Conservation (phyloP, 2,888 invertebrate species). For the Cyclophora punctaria region DNA sequence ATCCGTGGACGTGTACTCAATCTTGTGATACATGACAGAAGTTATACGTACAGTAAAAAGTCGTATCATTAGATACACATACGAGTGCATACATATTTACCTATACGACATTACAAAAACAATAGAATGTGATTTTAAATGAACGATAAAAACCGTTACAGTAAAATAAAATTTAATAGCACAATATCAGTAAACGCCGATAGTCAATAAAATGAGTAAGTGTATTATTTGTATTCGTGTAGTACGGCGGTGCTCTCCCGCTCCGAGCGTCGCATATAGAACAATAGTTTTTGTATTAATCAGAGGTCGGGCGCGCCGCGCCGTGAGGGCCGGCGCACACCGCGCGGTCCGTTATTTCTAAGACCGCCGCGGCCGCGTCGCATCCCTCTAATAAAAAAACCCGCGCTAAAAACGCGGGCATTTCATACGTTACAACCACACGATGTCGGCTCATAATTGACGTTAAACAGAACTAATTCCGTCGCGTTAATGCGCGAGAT, state of each 20-base stretch:
- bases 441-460: conserved; percentile 13
- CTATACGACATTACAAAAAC: too few species aligned
- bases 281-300: conserved; percentile 39
- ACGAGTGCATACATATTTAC: too few species aligned
- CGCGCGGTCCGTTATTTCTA: conserved; percentile 28
- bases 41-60: too few species aligned
- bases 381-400: conserved; percentile 26
- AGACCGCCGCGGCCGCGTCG: conserved; percentile 11
- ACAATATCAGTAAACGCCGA: too few species aligned
- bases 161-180: background rate
- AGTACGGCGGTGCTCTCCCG: too few species aligned
- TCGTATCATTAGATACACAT: too few species aligned
- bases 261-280: conserved; percentile 15
- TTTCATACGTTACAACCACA: conserved; percentile 11
- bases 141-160: background rate
- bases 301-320: conserved; percentile 23
- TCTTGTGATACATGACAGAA: too few species aligned
- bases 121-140: too few species aligned
- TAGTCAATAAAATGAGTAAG: too few species aligned
- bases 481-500: conserved; percentile 11
- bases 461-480: conserved; percentile 15
- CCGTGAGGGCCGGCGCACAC: conserved; percentile 33
- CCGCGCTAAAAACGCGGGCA: conserved; percentile 12
- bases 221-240: too few species aligned
- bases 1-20: too few species aligned